Percentiles rank a stretch among this genome's conserved stretches.
These are phyloP conservation scores for Pao palembangensis DNA, from an alignment of 2,113 vertebrate genomes.

Conservation along the genomic window DNA sequence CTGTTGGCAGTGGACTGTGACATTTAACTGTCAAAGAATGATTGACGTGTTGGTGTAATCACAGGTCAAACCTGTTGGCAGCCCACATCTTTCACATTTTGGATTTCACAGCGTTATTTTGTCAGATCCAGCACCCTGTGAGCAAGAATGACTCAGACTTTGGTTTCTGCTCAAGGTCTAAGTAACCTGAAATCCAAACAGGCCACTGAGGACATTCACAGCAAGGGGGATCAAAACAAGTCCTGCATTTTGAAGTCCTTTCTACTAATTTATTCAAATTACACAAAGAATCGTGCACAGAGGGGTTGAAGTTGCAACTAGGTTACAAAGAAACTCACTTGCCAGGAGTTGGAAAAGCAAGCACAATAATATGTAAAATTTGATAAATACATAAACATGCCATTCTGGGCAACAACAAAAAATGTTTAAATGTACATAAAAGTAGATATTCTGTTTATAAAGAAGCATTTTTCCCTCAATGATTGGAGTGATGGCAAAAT, in stretches of 20 bases:
- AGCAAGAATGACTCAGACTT: too few relatives aligned
- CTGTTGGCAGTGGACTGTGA: conserved; percentile 3
- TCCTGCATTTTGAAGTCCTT: conserved; percentile 12
- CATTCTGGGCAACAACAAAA: not conserved
- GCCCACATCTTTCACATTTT: too few relatives aligned
- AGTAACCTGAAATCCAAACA: conserved; percentile 13
- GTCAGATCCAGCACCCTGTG: too few relatives aligned
- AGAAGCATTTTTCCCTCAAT: too few relatives aligned
- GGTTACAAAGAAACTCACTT: too few relatives aligned
- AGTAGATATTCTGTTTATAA: not conserved
- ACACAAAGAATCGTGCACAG: not conserved
- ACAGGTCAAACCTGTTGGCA: too few relatives aligned
- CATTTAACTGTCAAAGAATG: conserved; percentile 10
- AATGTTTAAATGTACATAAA: not conserved
- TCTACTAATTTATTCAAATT: conserved; percentile 19
- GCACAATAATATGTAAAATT: not conserved
- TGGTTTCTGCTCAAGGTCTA: not conserved
- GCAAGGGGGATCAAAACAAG: conserved; percentile 7
- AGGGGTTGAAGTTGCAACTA: too few relatives aligned
- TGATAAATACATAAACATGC: too few relatives aligned
- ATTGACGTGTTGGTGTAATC: conserved; percentile 1
- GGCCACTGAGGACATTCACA: not conserved
- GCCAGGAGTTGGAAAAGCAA: too few relatives aligned
- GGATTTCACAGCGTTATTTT: too few relatives aligned
- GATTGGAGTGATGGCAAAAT: conserved; percentile 6